Conservation (phyloP, 2,888 invertebrate species). For the Phyllotreta striolata region DNA sequence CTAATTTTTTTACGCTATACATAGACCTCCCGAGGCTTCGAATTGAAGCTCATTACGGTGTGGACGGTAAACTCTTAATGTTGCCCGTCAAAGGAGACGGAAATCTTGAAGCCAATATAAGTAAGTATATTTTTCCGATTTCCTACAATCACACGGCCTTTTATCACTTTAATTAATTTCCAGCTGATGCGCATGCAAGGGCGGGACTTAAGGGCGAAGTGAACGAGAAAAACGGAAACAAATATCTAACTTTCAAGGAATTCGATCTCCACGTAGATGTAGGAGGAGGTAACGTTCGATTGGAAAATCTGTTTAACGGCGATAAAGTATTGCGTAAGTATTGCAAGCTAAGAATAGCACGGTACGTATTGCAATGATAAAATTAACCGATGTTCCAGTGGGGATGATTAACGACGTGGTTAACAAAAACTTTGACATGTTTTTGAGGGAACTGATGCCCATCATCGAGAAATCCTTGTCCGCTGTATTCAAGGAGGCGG, state of each 20-base stretch:
- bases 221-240: constrained; percentile 59
- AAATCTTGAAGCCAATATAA: constrained; percentile 64
- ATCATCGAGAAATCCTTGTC: constrained; percentile 63
- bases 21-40: constrained; percentile 63
- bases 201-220: constrained; percentile 50
- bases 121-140: constrained; percentile 53
- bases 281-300: constrained; percentile 60
- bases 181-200: constrained; percentile 54
- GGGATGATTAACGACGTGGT: constrained; percentile 66
- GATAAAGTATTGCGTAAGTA: constrained; percentile 63
- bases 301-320: constrained; percentile 66
- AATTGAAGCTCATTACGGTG: constrained; percentile 64
- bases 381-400: constrained; percentile 52
- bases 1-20: constrained; percentile 58
- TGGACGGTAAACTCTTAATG: constrained; percentile 65
- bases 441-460: constrained; percentile 65
- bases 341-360: too few relatives aligned
- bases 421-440: constrained; percentile 65
- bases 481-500: constrained; percentile 60
- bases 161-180: constrained; percentile 27
- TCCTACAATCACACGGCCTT: neutral
- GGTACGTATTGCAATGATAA: too few relatives aligned
- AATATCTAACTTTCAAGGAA: constrained; percentile 60
- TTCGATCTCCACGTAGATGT: constrained; percentile 62
- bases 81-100: constrained; percentile 66